Percentiles rank a stretch among this genome's conserved stretches.
phyloP scores from a whole-genome alignment of 35 echinoderm and acorn worm species.

The Acanthaster planci region DNA sequence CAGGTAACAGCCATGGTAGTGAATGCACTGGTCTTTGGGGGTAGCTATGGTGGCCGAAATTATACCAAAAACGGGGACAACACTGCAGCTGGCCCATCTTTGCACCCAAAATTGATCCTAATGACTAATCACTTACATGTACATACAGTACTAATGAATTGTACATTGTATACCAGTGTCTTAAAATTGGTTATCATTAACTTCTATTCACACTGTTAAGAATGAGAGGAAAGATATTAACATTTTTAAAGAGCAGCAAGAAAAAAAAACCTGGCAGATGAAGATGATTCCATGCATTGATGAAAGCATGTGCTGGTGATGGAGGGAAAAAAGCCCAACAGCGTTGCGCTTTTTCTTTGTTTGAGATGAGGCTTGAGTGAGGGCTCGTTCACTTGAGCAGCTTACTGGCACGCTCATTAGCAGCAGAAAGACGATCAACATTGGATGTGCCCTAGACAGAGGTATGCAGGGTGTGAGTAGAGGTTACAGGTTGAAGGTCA shows the following conservation, averaged over 20 bases:
- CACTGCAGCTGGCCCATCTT: no score
- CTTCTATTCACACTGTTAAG: no score
- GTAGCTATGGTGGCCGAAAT: no score
- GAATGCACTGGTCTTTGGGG: no score
- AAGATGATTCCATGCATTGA: constrained; percentile 15
- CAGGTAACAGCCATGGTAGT: no score
- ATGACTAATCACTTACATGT: no score
- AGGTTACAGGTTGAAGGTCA: neutral
- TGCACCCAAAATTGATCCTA: no score
- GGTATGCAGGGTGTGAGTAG: constrained; percentile 22
- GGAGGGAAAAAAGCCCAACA: neutral
- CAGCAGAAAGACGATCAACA: constrained; percentile 74
- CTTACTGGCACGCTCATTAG: constrained; percentile 75
- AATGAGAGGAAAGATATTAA: no score
- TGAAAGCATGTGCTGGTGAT: constrained; percentile 11
- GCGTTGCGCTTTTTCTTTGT: neutral
- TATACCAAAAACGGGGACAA: no score
- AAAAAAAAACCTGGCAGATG: neutral
- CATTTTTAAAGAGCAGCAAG: neutral
- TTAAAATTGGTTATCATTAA: no score
- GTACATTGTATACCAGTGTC: no score
- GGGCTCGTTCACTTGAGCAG: constrained; percentile 60
- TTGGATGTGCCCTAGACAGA: constrained; percentile 67
- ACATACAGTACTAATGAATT: no score
- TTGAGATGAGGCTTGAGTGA: neutral